These are phyloP conservation scores for Brachionus rotundiformis DNA, from an alignment of 1,140 invertebrate genomes.

Conservation along the genomic window DNA sequence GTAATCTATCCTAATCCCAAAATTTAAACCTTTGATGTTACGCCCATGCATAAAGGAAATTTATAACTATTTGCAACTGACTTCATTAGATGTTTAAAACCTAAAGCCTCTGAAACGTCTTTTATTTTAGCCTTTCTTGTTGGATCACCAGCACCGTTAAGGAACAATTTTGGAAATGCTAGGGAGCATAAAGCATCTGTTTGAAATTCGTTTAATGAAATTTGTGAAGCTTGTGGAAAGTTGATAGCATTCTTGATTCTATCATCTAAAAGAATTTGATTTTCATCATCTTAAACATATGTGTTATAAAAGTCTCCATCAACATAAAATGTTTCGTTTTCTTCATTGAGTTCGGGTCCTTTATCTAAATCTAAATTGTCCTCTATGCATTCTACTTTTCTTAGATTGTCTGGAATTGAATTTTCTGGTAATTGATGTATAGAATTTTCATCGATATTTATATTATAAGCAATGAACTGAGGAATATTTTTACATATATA, in stretches of 20 bases:
- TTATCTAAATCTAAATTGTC: not conserved
- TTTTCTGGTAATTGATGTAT: not conserved
- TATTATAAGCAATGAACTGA: slow-evolving; percentile 1
- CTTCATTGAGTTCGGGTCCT: slow-evolving; percentile 11
- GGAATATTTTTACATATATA: slow-evolving; percentile 6
- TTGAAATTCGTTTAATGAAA: not conserved
- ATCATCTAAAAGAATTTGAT: not conserved
- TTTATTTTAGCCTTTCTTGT: not conserved
- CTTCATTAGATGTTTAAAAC: slow-evolving; percentile 19
- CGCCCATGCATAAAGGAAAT: not conserved
- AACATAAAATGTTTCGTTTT: not conserved
- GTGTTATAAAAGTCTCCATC: slow-evolving; percentile 17
- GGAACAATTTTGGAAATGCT: slow-evolving; percentile 6
- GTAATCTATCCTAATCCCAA: not conserved
- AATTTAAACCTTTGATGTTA: slow-evolving; percentile 6
- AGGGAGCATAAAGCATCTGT: slow-evolving; percentile 3
- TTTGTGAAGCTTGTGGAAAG: slow-evolving; percentile 25
- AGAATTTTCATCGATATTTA: not conserved
- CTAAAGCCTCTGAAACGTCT: not conserved
- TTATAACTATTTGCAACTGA: slow-evolving; percentile 12
- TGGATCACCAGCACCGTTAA: slow-evolving; percentile 7
- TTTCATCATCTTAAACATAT: not conserved
- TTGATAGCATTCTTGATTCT: not conserved
- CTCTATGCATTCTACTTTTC: not conserved
- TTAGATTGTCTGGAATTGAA: not conserved